Evolutionary conservation across 1,140 invertebrate species (phyloP).

Genomic region (Pinna nobilis): DNA sequence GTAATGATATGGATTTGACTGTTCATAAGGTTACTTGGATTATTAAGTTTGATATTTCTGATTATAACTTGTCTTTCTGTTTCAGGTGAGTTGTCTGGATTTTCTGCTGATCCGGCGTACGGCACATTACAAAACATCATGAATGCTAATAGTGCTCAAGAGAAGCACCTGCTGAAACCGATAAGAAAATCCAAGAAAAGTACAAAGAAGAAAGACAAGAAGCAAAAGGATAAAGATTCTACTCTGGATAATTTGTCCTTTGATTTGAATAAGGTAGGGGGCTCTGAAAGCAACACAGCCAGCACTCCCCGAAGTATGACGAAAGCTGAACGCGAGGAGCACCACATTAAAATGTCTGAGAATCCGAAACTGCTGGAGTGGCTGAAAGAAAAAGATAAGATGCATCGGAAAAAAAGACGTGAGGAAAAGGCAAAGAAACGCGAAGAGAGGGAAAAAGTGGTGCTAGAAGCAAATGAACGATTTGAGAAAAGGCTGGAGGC

Average conservation of each 20-base stretch:
- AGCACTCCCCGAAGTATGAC: slow-evolving; percentile 22
- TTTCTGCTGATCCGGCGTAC: slow-evolving; percentile 10
- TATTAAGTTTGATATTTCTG: background rate
- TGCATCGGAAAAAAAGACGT: slow-evolving; percentile 42
- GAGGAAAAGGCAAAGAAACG: slow-evolving; percentile 49
- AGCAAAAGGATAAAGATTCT: slow-evolving; percentile 29
- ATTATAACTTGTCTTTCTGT: slow-evolving; percentile 1
- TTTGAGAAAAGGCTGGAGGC: slow-evolving; percentile 48
- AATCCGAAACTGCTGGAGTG: slow-evolving; percentile 51
- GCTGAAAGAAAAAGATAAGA: slow-evolving; percentile 55
- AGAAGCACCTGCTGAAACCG: background rate
- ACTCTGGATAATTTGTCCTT: slow-evolving; percentile 33
- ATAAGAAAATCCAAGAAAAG: too few relatives aligned
- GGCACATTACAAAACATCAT: slow-evolving; percentile 14
- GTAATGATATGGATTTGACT: too few relatives aligned
- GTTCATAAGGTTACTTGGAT: too few relatives aligned
- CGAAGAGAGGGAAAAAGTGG: slow-evolving; percentile 48
- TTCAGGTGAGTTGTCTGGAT: slow-evolving; percentile 21
- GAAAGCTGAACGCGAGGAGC: slow-evolving; percentile 19
- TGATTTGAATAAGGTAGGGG: slow-evolving; percentile 16
- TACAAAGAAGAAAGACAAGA: slow-evolving; percentile 39
- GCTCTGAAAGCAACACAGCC: slow-evolving; percentile 20
- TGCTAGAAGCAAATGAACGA: slow-evolving; percentile 53
- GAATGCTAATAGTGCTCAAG: background rate
- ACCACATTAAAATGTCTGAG: slow-evolving; percentile 49